Base-by-base conservation (phyloP, 1,140 invertebrate genomes). In the Thereuonema tuberculata region DNA sequence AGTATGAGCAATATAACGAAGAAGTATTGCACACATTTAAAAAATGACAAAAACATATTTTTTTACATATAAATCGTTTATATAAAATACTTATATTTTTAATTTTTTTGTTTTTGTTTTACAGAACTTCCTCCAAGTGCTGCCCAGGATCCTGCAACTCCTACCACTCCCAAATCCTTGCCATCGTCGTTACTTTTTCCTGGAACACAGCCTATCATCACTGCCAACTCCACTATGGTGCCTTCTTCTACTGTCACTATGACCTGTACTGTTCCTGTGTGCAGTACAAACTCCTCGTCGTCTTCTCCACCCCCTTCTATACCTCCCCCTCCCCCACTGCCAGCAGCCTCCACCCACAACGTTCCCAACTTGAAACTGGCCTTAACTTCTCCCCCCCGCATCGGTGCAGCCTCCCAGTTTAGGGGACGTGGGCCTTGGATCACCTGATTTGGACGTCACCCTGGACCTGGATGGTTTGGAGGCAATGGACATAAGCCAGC, bases 91-190 rank as follows among this genome's bases (percentile, higher is more conserved):
- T n/a, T n/a, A 49, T 31, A 56, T 15, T 54, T 21, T 58, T 61
- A 53, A 28, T 2, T 15, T 23, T 15, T 23, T 25, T 55, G 27
- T 62, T 55, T 57, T 67, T 58, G 52, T 60, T 56, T 68, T 69
- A 17, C 66, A 79, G 92, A 95, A 69, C 69, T 95, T 21, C 89
- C 90, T 1, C 82, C 90, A 1, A 93, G 89, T 67, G 87, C 87
- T 1, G 89, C 86, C 3, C 82, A 83, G 59, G 85, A 88, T 65
- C 83, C 86, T 14, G 75, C 81, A 2, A 85, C 84, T 0, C 84
- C 83, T n/a, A 80, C 78, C 0, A 81, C 79, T 1, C 78, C 76
- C 21, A 59, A 61, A 58, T 37, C 26, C 49, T 23, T 52, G 14
- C 57, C 47, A 53, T 26, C 37, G 14, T 3, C 12, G 14, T n/a